Conservation (phyloP, 2,888 invertebrate genomes). For the Eupithecia insigniata region DNA sequence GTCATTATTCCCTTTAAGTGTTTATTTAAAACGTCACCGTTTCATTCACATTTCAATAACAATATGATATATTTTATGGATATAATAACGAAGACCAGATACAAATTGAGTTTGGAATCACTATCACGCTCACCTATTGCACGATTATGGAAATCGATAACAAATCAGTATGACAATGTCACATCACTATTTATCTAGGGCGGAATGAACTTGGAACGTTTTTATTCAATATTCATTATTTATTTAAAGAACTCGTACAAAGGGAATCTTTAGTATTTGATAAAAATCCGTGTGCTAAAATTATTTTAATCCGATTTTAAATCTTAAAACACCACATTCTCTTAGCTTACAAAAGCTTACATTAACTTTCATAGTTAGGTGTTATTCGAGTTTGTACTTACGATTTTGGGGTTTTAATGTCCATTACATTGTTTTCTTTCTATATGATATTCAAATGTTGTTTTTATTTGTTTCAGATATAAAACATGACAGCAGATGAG, state of each 20-base stretch:
- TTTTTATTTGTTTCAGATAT: constrained; percentile 11
- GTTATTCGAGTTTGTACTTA: background rate
- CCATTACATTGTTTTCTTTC: too few relatives aligned
- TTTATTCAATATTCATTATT: constrained; percentile 54
- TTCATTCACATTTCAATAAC: background rate
- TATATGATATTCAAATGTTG: background rate
- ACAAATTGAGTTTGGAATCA: background rate
- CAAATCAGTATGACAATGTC: constrained; percentile 6
- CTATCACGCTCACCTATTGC: background rate
- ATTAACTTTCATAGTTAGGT: background rate
- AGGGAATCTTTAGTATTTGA: constrained; percentile 29
- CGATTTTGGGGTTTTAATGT: background rate
- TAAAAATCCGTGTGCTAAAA: too few relatives aligned
- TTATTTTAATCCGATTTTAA: background rate
- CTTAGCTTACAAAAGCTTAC: too few relatives aligned
- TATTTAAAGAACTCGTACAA: constrained; percentile 44
- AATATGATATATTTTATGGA: background rate
- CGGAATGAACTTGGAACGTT: constrained; percentile 45
- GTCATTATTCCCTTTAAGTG: background rate
- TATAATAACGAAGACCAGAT: background rate
- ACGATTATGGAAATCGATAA: constrained; percentile 34
- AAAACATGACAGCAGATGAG: background rate
- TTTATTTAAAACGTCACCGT: background rate
- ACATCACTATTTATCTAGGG: constrained; percentile 38
- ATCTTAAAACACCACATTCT: background rate